phyloP scores from a whole-genome alignment of 2,888 invertebrate species.

The Galerucella calmariensis region DNA sequence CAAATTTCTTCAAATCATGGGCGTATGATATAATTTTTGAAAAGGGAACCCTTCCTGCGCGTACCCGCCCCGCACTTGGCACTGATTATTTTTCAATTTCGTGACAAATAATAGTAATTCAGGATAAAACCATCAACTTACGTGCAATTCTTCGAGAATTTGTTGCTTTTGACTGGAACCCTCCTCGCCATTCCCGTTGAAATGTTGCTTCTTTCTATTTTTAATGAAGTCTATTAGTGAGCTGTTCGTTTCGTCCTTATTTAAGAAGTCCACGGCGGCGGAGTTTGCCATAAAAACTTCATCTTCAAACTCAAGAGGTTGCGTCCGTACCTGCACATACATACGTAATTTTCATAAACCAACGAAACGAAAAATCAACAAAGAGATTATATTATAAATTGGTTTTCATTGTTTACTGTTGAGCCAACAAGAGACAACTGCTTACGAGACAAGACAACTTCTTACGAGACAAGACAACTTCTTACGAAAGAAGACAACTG shows the following conservation, averaged over 20 bases:
- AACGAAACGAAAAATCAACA: background rate
- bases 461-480: too few relatives aligned
- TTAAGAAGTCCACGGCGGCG: conserved; percentile 61
- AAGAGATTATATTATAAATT: too few relatives aligned
- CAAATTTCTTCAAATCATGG: too few relatives aligned
- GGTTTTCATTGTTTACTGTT: too few relatives aligned
- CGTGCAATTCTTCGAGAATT: conserved; percentile 75
- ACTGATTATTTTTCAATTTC: too few relatives aligned
- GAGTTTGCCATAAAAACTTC: conserved; percentile 58
- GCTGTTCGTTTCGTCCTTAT: conserved; percentile 68
- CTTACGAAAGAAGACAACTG: too few relatives aligned
- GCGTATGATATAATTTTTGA: too few relatives aligned
- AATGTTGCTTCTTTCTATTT: conserved; percentile 60
- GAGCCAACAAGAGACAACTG: too few relatives aligned
- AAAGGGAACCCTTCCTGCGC: too few relatives aligned
- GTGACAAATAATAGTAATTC: background rate
- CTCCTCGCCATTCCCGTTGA: conserved; percentile 65
- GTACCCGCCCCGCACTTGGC: too few relatives aligned
- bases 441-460: too few relatives aligned
- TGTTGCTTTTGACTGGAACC: conserved; percentile 77
- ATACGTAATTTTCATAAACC: background rate
- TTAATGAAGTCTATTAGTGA: conserved; percentile 64
- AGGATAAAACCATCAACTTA: conserved; percentile 42
- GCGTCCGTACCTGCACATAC: conserved; percentile 69
- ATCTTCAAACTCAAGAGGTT: conserved; percentile 62